Evolutionary conservation across 2,888 invertebrate genomes (phyloP), one percentile per base, ranked within the genome.

Genomic region (Tuberolachnus salignus): DNA sequence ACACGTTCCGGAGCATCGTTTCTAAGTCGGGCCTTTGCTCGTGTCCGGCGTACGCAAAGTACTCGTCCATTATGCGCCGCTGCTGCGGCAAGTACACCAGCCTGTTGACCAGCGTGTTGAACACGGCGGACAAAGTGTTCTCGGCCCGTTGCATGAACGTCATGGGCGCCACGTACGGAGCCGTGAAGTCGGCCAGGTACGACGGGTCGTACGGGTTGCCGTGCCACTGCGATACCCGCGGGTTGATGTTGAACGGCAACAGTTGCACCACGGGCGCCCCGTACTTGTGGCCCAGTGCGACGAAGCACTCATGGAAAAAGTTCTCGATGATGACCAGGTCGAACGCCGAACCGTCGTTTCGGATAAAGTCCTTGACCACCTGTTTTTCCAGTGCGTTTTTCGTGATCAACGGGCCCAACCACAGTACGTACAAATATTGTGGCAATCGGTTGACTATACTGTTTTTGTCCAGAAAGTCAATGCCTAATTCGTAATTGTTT

Each of bases 221-320:
- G 8, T 78, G 78, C 78, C 78, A 78, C 26, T 78, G 78, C 10
- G 78, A 78, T 19, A 78, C 67, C 2, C 78, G 13, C 9, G 78
- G 34, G 49, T 59, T 78, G 49, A n/a, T 6, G 21, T 44, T 19
- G 26, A 67, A 34, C 34, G 78, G 59, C 42, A 78, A 6, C 34
- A 78, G 59, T 10, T 78, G 78, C 16, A 85, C 82, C 9, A 84
- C 80, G 0, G 85, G 85, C 3, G 84, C 82, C 2, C 84, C 83
- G 8, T 83, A 81, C 11, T 84, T 73, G 64, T 83, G 81, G 6
- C 84, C 84, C 1, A 85, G 61, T 0, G 83, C 83, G 6, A 83
- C 82, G 78, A 82, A 85, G 80, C 85, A 84, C 1, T 84, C 83
- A 0, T 84, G 84, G 1, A 83, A 83, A 46, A 85, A 84, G 57